Conservation (phyloP, 2,113 vertebrate genomes). For the Camelus bactrianus region DNA sequence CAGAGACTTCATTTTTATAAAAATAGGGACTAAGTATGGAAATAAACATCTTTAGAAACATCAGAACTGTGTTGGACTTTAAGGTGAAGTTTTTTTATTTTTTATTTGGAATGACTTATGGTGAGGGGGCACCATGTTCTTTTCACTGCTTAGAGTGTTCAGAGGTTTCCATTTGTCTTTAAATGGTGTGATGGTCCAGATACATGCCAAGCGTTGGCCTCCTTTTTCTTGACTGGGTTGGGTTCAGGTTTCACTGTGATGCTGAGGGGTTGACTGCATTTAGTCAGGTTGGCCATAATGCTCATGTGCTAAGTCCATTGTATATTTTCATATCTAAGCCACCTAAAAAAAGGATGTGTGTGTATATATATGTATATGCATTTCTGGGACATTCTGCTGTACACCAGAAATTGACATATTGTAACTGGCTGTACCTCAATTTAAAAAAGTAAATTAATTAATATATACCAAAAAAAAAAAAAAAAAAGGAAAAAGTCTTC, state of each 20-base stretch:
- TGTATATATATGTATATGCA: too few relatives aligned
- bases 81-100: neutral
- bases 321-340: neutral
- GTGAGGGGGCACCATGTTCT: neutral
- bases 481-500: neutral
- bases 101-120: neutral
- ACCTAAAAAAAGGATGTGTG: too few relatives aligned
- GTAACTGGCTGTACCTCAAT: too few relatives aligned
- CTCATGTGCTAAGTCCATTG: neutral
- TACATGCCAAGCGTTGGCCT: neutral
- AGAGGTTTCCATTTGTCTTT: neutral
- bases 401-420: too few relatives aligned
- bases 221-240: neutral
- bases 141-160: neutral
- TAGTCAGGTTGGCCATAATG: neutral
- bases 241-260: neutral
- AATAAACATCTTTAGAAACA: constrained; percentile 6
- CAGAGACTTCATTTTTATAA: neutral
- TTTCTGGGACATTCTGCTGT: too few relatives aligned
- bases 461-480: too few relatives aligned
- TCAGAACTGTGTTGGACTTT: neutral
- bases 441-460: too few relatives aligned
- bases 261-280: neutral
- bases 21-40: neutral
- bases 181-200: neutral